Evolutionary conservation across 2,797 vertebrate species (phyloP).

Genomic region (Eptatretus atami): DNA sequence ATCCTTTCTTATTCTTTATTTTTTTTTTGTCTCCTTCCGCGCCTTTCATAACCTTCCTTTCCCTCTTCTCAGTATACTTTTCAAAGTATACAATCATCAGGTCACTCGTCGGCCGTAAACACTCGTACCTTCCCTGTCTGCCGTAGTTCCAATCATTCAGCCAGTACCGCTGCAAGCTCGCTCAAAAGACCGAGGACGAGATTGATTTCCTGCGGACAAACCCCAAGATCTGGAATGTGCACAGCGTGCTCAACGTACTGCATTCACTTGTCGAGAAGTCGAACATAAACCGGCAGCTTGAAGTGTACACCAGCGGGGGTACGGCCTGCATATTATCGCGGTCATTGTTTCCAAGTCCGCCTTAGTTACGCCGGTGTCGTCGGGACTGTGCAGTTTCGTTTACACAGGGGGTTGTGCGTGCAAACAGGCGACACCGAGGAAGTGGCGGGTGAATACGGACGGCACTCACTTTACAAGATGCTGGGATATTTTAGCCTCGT

Average conservation of each 20-base stretch:
- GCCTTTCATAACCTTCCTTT: constrained; percentile 7
- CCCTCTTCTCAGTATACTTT: not conserved
- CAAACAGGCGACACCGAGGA: constrained; percentile 66
- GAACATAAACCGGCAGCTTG: constrained; percentile 92
- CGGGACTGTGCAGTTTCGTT: not conserved
- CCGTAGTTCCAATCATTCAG: constrained; percentile 84
- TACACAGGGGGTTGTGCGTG: not conserved
- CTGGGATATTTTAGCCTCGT: constrained; percentile 92
- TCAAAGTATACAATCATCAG: too few relatives aligned
- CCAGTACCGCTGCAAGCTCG: constrained; percentile 90
- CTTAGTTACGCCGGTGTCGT: not conserved
- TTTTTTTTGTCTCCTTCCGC: not conserved
- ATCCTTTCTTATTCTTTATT: too few relatives aligned
- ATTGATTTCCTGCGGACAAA: constrained; percentile 86
- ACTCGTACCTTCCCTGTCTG: not conserved
- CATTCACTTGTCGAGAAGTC: constrained; percentile 94
- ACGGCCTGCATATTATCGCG: constrained; percentile 9
- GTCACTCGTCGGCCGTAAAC: too few relatives aligned
- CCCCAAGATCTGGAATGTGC: constrained; percentile 96
- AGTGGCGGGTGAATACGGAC: constrained; percentile 84
- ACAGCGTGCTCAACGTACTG: constrained; percentile 84
- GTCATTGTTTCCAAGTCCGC: not conserved
- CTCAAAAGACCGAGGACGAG: constrained; percentile 83
- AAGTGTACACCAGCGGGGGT: constrained; percentile 95
- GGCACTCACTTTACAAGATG: constrained; percentile 95